These are phyloP conservation scores for Lepus oiostolus DNA, from an alignment of 2,797 vertebrate species.

Conservation along the genomic window DNA sequence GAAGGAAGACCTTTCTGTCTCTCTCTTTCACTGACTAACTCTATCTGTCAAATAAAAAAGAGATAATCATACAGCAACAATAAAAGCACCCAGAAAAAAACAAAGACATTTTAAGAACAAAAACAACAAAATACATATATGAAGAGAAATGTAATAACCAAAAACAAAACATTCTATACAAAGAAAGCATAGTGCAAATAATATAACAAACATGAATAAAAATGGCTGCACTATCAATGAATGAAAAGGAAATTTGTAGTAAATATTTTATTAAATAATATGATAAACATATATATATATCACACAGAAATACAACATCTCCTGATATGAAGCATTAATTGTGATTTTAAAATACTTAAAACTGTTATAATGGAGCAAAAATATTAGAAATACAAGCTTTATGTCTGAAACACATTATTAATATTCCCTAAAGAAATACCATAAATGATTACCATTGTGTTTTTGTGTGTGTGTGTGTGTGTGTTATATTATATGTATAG, in stretches of 20 bases:
- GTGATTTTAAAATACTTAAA: neutral
- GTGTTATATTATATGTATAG: neutral
- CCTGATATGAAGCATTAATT: neutral
- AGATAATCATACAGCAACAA: neutral
- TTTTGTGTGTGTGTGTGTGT: neutral
- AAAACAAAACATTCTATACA: neutral
- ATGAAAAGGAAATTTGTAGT: neutral
- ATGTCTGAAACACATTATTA: neutral
- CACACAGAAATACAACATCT: neutral
- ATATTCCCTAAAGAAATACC: neutral
- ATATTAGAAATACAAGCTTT: neutral
- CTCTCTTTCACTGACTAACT: too few species aligned
- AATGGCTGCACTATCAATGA: neutral
- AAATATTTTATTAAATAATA: neutral
- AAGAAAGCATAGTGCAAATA: neutral
- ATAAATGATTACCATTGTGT: neutral
- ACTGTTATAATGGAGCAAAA: neutral
- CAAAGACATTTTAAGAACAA: neutral
- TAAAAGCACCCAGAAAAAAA: neutral
- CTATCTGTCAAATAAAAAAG: neutral
- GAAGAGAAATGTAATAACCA: neutral
- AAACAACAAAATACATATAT: neutral
- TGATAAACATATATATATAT: neutral
- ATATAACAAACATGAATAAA: neutral
- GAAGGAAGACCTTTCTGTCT: too few species aligned